phyloP scores from a whole-genome alignment of 2,888 invertebrate genomes.

The Leucania comma region DNA sequence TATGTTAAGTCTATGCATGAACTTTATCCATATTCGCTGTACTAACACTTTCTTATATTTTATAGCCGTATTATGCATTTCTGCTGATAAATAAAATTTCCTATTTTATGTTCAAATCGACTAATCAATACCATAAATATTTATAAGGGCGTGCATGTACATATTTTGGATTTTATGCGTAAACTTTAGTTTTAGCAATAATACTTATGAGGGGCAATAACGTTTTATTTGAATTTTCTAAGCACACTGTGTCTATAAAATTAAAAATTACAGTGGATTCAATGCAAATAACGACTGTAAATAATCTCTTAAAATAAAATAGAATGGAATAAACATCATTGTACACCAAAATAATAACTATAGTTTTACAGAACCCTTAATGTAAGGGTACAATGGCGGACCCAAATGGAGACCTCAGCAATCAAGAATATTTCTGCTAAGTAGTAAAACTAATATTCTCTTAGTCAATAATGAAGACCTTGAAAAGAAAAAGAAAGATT shows the following conservation, averaged over 20 bases:
- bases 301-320: no score
- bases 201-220: background rate
- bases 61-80: constrained; percentile 25
- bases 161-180: constrained; percentile 12
- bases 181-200: constrained; percentile 1
- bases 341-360: no score
- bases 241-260: constrained; percentile 7
- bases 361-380: no score
- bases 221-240: background rate
- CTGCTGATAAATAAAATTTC: constrained; percentile 23
- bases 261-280: background rate
- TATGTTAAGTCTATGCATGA: constrained; percentile 49
- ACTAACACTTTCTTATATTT: constrained; percentile 35
- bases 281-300: background rate
- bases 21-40: constrained; percentile 15
- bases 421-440: background rate
- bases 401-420: background rate
- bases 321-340: no score
- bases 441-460: background rate
- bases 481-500: background rate
- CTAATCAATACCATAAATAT: constrained; percentile 10
- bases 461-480: background rate
- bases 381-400: no score
- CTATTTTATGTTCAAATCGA: constrained; percentile 18
- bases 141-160: constrained; percentile 4